These are phyloP conservation scores for Varanus komodoensis DNA, from an alignment of 2,113 vertebrate genomes.

Conservation along the genomic window DNA sequence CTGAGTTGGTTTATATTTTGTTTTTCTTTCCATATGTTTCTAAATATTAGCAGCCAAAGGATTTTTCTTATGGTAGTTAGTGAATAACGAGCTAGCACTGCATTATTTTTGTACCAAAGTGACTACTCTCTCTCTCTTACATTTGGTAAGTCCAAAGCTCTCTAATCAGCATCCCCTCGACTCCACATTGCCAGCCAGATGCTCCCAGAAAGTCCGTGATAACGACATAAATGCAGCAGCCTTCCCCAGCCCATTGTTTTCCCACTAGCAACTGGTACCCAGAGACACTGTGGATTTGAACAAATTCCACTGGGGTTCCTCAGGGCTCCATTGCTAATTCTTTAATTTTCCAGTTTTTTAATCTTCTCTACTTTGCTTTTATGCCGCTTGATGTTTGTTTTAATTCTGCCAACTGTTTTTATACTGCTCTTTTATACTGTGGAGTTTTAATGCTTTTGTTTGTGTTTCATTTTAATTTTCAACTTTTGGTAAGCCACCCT, in stretches of 20 bases:
- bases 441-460: too few species aligned
- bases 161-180: background rate
- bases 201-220: background rate
- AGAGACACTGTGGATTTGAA: background rate
- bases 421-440: too few species aligned
- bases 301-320: background rate
- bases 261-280: background rate
- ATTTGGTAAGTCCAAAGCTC: background rate
- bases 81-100: background rate
- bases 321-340: background rate
- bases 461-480: too few species aligned
- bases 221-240: background rate
- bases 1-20: conserved; percentile 20
- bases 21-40: background rate
- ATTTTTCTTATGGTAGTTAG: background rate
- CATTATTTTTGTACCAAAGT: background rate
- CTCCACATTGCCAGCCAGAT: background rate
- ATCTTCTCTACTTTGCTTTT: too few species aligned
- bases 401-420: too few species aligned
- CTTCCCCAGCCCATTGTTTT: background rate
- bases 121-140: background rate
- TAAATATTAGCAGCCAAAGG: background rate
- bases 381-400: too few species aligned
- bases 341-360: too few species aligned
- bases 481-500: too few species aligned